Base-by-base conservation (phyloP, 2,113 vertebrate species). In the Prinia subflava region DNA sequence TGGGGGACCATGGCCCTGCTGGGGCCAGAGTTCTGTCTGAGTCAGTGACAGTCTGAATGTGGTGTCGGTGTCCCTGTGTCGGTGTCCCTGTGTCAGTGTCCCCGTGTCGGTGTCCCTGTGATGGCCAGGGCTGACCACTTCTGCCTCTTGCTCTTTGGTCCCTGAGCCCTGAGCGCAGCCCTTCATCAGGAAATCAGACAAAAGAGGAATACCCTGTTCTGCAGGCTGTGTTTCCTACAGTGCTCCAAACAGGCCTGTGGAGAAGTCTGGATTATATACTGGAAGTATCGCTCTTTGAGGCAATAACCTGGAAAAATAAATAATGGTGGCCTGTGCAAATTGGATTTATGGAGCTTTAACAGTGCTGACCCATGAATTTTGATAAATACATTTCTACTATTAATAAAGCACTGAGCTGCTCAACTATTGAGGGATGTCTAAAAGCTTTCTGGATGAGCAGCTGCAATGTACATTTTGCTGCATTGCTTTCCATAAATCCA, bases 391-490 rank as follows among this genome's bases (percentile, higher is more conserved):
- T 46, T 94, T 76, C 78, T 90, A 19, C 94, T 94, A 76, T 94
- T 87, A 94, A 97, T 95, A 91, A 93, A 94, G 77, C 71, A 93
- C 89, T 94, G 83, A 81, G 91, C 73, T 89, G 64, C 94, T 92
- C 80, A 78, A 0, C 87, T 75, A 20, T 2, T 60, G 87, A 81
- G 87, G 60, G 44, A 91, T 79, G 73, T 81, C 87, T 89, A 94
- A 94, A 89, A 87, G 87, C 94, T 94, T 95, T 93, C 96, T 94
- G 92, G 92, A 80, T 50, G 87, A 95, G 83, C 95, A 92, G 76
- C 68, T 71, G 41, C 89, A 60, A 33, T 75, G 93, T 79, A 79
- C 92, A 94, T 95, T 90, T 91, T 95, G 80, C 87, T 87, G 35
- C 80, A 83, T 81, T 93, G 64, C 76, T 89, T 84, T 95, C 83